Evolutionary conservation across 2,888 invertebrate species (phyloP).

Genomic region (Entomobrya multifasciata): DNA sequence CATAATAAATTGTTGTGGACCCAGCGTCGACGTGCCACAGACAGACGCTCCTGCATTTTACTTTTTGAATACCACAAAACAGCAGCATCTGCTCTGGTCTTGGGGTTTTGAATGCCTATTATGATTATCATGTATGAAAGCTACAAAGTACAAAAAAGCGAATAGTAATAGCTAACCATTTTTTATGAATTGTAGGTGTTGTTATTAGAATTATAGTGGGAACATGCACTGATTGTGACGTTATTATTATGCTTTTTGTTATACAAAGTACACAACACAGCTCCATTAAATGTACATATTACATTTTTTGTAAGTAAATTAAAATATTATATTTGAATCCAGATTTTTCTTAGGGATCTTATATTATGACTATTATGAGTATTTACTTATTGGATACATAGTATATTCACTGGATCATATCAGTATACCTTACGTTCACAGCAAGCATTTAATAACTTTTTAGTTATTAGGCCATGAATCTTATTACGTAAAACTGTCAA

Average conservation of each 20-base stretch:
- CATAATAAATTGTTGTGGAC: slow-evolving; percentile 52
- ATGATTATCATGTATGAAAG: slow-evolving; percentile 26
- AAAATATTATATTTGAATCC: neutral
- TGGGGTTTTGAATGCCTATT: slow-evolving; percentile 29
- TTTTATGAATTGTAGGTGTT: neutral
- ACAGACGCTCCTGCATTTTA: slow-evolving; percentile 60
- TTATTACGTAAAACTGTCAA: neutral
- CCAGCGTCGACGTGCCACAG: neutral
- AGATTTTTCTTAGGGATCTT: neutral
- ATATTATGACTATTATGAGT: neutral
- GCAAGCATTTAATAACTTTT: too few species aligned
- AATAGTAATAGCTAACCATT: slow-evolving; percentile 20
- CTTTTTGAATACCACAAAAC: slow-evolving; percentile 48
- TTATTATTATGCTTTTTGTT: neutral
- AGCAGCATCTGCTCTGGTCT: slow-evolving; percentile 53
- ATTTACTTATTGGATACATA: neutral
- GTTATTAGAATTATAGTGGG: slow-evolving; percentile 26
- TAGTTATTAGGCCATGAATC: too few species aligned
- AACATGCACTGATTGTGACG: slow-evolving; percentile 1
- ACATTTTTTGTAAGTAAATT: neutral
- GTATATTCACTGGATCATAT: neutral
- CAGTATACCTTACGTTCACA: too few species aligned
- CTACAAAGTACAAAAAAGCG: slow-evolving; percentile 39
- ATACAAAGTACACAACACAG: neutral
- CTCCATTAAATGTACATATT: slow-evolving; percentile 3